A percentile compares a stretch with the other conserved stretches of the same genome.
Conservation (phyloP, 2,797 vertebrate species). For the Manis javanica region DNA sequence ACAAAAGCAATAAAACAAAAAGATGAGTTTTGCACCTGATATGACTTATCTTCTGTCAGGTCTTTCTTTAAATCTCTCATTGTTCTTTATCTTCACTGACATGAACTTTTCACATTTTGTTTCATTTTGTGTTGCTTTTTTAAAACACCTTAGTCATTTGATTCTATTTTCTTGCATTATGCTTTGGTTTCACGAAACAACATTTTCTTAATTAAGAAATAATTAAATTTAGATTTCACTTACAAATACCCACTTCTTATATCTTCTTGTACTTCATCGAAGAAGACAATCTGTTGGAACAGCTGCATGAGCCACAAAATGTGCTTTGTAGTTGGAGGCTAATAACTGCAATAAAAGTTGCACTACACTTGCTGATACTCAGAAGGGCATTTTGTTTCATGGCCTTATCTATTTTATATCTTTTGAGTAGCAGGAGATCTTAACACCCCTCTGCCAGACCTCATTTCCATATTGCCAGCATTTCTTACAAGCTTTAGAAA, state of each 20-base stretch:
- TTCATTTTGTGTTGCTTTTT: constrained; percentile 35
- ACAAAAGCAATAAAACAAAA: constrained; percentile 80
- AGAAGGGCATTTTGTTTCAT: constrained; percentile 79
- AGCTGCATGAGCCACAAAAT: constrained; percentile 82
- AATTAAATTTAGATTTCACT: constrained; percentile 83
- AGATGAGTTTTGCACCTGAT: constrained; percentile 78
- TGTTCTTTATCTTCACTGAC: constrained; percentile 6
- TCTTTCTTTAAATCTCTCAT: constrained; percentile 72
- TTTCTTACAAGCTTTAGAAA: constrained; percentile 71
- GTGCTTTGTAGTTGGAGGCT: constrained; percentile 80
- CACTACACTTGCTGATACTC: constrained; percentile 70
- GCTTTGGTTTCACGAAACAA: constrained; percentile 80
- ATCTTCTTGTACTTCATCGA: constrained; percentile 74
- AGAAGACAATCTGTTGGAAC: constrained; percentile 83
- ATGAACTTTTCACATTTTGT: constrained; percentile 67
- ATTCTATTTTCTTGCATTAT: constrained; percentile 75
- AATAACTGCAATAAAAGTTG: constrained; percentile 82
- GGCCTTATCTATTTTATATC: constrained; percentile 80
- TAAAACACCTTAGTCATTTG: constrained; percentile 75
- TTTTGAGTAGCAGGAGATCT: constrained; percentile 77
- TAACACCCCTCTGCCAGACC: constrained; percentile 68
- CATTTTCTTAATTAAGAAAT: constrained; percentile 84
- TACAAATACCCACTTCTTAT: constrained; percentile 76
- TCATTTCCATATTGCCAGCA: constrained; percentile 78
- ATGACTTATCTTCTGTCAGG: constrained; percentile 73